Evolutionary conservation across 2,888 invertebrate genomes (phyloP), one percentile per base, ranked within the genome.

Genomic region (Oscheius onirici): DNA sequence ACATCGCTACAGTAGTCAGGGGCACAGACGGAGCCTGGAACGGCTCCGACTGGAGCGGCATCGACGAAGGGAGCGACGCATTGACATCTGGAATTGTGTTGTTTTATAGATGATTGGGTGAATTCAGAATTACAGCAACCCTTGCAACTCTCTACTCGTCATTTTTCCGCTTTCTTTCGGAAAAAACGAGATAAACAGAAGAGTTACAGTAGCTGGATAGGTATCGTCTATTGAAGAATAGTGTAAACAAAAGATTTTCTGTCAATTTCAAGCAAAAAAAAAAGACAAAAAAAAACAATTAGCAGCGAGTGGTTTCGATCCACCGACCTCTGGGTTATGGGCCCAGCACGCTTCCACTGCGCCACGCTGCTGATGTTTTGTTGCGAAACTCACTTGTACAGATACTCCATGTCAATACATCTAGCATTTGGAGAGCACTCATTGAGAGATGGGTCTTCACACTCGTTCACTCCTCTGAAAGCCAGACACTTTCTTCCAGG

Each of bases 241-340:
- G n/a, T n/a, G n/a, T n/a, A n/a, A n/a, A n/a, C n/a, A n/a, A n/a
- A n/a, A n/a, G n/a, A n/a, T n/a, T n/a, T 34, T 34, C 34, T 8
- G 34, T 34, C 3, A 8, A 5, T 8, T 34, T 34, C 5, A 34
- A 6, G 34, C 34, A 3, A 34, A 34, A 34, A 0, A 34, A 34
- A 34, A 34, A 43, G 13, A 46, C 46, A 24, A 26, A 58, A 58
- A 58, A 58, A 58, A 11, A n/a, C n/a, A n/a, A 46, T 63, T 76
- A 79, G 77, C 80, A 80, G 73, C 77, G 79, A 80, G 86, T 86
- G 84, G 87, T 87, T 87, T 87, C 87, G 87, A 87, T 87, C 87
- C 84, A 93, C 93, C 93, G 93, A 93, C 92, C 93, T 93, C 93
- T 93, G 93, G 93, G 92, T 92, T 92, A 92, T 92, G 92, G 92